phyloP scores from a whole-genome alignment of 1,140 invertebrate species.

The Pemphigus obesinymphae region DNA sequence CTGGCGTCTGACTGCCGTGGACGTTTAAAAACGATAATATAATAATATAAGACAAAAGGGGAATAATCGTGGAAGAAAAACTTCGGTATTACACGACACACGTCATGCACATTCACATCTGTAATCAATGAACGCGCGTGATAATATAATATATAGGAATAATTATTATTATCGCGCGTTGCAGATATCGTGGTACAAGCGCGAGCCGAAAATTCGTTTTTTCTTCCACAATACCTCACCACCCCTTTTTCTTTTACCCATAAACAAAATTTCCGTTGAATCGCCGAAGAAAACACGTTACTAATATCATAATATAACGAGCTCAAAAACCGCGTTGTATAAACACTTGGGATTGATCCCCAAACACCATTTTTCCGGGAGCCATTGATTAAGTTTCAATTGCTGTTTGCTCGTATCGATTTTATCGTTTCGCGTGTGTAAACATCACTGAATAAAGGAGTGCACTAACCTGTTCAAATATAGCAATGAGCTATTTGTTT shows the following conservation, averaged over 20 bases:
- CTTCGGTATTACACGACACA: too few relatives aligned
- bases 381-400: constrained; percentile 30
- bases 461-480: constrained; percentile 39
- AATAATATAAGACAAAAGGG: too few relatives aligned
- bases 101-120: too few relatives aligned
- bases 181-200: too few relatives aligned
- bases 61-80: too few relatives aligned
- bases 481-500: constrained; percentile 16
- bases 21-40: not conserved
- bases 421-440: constrained; percentile 11
- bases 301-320: not conserved
- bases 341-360: constrained; percentile 17
- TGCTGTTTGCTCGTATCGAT: constrained; percentile 29
- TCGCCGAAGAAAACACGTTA: not conserved
- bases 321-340: not conserved
- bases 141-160: too few relatives aligned
- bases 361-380: not conserved
- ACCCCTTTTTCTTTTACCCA: too few relatives aligned
- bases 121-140: too few relatives aligned
- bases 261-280: constrained; percentile 4
- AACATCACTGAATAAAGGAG: constrained; percentile 33
- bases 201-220: too few relatives aligned
- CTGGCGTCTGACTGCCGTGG: not conserved
- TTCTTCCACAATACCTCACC: too few relatives aligned
- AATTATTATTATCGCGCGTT: too few relatives aligned